phyloP scores from a whole-genome alignment of 92 coral and sea anemone species.

The Zoanthus sansibaricus region DNA sequence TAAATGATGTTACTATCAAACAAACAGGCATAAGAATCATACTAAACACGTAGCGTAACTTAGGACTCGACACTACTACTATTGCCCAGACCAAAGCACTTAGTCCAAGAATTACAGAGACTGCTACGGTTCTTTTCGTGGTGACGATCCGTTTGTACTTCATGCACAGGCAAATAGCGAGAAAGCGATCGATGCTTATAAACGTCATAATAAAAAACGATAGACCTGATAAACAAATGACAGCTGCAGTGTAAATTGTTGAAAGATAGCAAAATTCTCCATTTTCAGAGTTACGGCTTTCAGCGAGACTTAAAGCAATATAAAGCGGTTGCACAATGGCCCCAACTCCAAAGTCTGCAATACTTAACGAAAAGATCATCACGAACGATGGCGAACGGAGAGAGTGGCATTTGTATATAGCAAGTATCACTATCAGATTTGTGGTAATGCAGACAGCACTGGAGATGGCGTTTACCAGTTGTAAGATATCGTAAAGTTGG shows the following conservation, averaged over 20 bases:
- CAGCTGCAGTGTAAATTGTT: slow-evolving; percentile 9
- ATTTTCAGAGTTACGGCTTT: too few relatives aligned
- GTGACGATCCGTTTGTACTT: slow-evolving; percentile 27
- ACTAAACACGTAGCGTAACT: neutral
- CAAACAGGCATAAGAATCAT: slow-evolving; percentile 21
- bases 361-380: slow-evolving; percentile 5
- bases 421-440: slow-evolving; percentile 3
- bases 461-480: neutral
- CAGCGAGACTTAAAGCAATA: slow-evolving; percentile 19
- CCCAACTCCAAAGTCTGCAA: slow-evolving; percentile 28
- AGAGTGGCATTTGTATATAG: neutral
- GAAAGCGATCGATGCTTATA: slow-evolving; percentile 33
- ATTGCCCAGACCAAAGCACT: slow-evolving; percentile 9
- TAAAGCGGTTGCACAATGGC: slow-evolving; percentile 24
- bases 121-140: neutral
- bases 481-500: neutral
- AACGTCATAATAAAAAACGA: slow-evolving; percentile 31
- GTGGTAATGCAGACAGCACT: slow-evolving; percentile 13
- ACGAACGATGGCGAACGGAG: slow-evolving; percentile 17
- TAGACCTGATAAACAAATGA: slow-evolving; percentile 15
- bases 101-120: neutral
- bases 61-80: neutral
- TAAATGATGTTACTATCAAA: slow-evolving; percentile 2
- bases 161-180: slow-evolving; percentile 27
- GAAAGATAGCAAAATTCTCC: slow-evolving; percentile 12